Percentiles rank a stretch among this genome's conserved stretches.
Conservation (phyloP, 2,113 vertebrate species). For the Rhizomys pruinosus region DNA sequence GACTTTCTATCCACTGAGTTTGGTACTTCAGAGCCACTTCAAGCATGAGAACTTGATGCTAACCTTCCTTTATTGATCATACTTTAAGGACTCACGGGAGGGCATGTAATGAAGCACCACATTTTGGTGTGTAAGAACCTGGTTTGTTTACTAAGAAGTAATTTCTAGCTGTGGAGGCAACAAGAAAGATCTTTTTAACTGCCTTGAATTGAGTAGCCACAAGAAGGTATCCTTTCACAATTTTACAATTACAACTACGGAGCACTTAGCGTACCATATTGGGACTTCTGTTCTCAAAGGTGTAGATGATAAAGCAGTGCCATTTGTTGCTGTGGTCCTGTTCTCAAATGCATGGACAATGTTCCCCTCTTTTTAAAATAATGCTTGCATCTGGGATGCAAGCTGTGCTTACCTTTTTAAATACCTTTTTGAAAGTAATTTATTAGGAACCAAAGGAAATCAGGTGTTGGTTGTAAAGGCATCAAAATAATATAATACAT, state of each 20-base stretch:
- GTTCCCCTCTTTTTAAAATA: slow-evolving; percentile 87
- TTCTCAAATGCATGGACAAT: slow-evolving; percentile 72
- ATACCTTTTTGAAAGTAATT: slow-evolving; percentile 93
- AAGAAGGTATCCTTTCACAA: slow-evolving; percentile 84
- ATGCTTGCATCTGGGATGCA: slow-evolving; percentile 93
- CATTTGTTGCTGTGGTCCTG: slow-evolving; percentile 80
- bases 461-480: slow-evolving; percentile 86
- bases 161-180: slow-evolving; percentile 89
- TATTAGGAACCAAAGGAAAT: slow-evolving; percentile 92
- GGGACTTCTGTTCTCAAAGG: slow-evolving; percentile 72
- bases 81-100: slow-evolving; percentile 60
- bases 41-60: slow-evolving; percentile 69
- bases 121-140: slow-evolving; percentile 73
- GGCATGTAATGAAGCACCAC: slow-evolving; percentile 79
- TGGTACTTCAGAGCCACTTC: slow-evolving; percentile 81
- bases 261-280: slow-evolving; percentile 72
- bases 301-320: slow-evolving; percentile 78
- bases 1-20: slow-evolving; percentile 79
- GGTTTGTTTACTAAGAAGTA: slow-evolving; percentile 79
- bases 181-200: slow-evolving; percentile 83
- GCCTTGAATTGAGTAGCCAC: slow-evolving; percentile 86
- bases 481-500: slow-evolving; percentile 89
- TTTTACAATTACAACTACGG: slow-evolving; percentile 81
- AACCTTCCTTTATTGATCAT: slow-evolving; percentile 68
- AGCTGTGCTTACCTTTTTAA: slow-evolving; percentile 94